These are phyloP conservation scores for Therioaphis trifolii DNA, from an alignment of 2,888 invertebrate genomes.

Conservation along the genomic window DNA sequence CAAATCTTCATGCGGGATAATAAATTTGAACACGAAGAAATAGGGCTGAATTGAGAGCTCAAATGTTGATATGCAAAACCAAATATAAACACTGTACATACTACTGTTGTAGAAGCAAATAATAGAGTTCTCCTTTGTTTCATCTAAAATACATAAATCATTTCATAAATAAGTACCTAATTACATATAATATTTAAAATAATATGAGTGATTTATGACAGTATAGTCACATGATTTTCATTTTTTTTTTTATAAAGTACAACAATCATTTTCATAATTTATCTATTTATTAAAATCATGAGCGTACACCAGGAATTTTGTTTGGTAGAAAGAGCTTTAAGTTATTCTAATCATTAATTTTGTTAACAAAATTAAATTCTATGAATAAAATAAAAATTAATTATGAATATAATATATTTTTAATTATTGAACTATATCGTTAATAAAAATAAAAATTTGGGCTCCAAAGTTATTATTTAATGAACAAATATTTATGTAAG, in stretches of 20 bases:
- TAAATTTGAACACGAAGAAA: not conserved
- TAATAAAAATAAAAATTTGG: not conserved
- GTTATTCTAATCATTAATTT: no score
- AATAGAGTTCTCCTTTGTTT: not conserved
- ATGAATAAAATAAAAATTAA: no score
- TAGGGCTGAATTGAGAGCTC: not conserved
- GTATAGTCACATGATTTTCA: no score
- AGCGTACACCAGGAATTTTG: not conserved
- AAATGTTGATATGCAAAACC: slow-evolving; percentile 9
- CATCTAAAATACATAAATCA: slow-evolving; percentile 27
- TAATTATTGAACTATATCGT: no score
- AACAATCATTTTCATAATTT: no score
- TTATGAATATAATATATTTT: no score
- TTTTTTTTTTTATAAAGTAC: no score
- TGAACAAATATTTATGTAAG: not conserved
- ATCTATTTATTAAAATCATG: not conserved
- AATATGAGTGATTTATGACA: not conserved
- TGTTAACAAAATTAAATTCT: no score
- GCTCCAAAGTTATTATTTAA: no score
- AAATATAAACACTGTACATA: not conserved
- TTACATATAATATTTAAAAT: not conserved
- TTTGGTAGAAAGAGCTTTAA: no score
- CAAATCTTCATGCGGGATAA: not conserved
- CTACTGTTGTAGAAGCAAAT: not conserved
- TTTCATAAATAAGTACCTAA: not conserved